Evolutionary conservation across 1,140 invertebrate species (phyloP), one percentile per base, ranked within the genome.

Genomic region (Platorchestia sp.): DNA sequence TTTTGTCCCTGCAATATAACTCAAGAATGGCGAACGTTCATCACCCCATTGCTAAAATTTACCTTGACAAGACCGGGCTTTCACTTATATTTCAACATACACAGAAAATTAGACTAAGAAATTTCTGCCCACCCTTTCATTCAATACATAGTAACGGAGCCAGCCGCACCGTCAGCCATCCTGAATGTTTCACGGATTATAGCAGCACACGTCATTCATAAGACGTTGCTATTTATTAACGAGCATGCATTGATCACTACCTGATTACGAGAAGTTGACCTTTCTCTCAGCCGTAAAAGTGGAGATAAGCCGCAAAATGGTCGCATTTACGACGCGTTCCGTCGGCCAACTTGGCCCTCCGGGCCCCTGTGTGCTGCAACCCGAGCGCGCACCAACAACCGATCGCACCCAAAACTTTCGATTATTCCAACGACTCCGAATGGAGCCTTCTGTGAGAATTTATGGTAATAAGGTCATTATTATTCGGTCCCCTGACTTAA

Each of bases 381-480:
- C 42, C 87, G 41, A 10, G 87, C 41, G 5, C n/a, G 36, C 59
- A 75, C 59, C 59, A 42, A 89, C 87, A 41, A 41, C 5, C 87
- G 87, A 89, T 89, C 87, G 87, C 43, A 41, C 41, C 6, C 87
- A 89, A 93, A 93, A 93, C 44, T 45, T 93, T 93, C 91, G 91
- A 93, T 93, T 93, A 93, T 93, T 93, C 91, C 91, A 45, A 93
- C 91, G 91, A 93, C 91, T 93, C 91, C 45, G 91, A 93, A 93
- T 93, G 91, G 91, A 93, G 91, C 91, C 40, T 93, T 93, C 91
- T 93, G 91, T 44, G 91, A 44, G 91, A 93, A 93, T 93, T 93
- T 93, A 93, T 93, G 91, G 44, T 93, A 93, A 93, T 93, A 45
- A 44, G 91, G 91, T 44, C 91, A 93, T 93, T 93, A 93, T 93